These are phyloP conservation scores for Formica exsecta DNA, from an alignment of 1,140 invertebrate species.

Conservation along the genomic window DNA sequence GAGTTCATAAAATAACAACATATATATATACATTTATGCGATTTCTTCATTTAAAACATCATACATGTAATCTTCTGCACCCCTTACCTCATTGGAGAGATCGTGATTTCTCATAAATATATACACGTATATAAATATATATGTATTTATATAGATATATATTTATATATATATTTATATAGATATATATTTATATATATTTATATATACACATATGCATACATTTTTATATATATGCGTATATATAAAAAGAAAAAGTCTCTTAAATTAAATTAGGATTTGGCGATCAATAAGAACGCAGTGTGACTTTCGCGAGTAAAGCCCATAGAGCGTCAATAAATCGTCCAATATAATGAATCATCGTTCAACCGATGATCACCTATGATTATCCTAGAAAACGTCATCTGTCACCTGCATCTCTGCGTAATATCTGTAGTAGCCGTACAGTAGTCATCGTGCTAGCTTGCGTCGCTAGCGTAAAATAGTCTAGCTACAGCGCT, in stretches of 20 bases:
- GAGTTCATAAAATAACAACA: constrained; percentile 70
- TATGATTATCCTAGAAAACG: constrained; percentile 51
- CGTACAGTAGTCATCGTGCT: neutral
- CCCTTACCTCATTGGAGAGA: constrained; percentile 29
- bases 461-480: constrained; percentile 4
- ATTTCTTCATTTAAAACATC: constrained; percentile 68
- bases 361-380: constrained; percentile 21
- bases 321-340: constrained; percentile 52
- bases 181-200: constrained; percentile 21
- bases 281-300: constrained; percentile 68
- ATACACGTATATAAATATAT: neutral
- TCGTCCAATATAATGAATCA: constrained; percentile 58
- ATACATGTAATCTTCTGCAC: constrained; percentile 47
- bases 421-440: constrained; percentile 13
- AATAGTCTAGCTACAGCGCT: constrained; percentile 3
- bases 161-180: neutral
- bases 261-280: constrained; percentile 58
- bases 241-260: constrained; percentile 46
- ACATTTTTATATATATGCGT: constrained; percentile 9
- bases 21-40: constrained; percentile 21
- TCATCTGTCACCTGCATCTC: constrained; percentile 38
- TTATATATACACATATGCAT: neutral
- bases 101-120: constrained; percentile 30
- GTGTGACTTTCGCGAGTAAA: constrained; percentile 25
- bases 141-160: neutral